phyloP scores from a whole-genome alignment of 2,797 vertebrate species.

The Sus cebifrons region DNA sequence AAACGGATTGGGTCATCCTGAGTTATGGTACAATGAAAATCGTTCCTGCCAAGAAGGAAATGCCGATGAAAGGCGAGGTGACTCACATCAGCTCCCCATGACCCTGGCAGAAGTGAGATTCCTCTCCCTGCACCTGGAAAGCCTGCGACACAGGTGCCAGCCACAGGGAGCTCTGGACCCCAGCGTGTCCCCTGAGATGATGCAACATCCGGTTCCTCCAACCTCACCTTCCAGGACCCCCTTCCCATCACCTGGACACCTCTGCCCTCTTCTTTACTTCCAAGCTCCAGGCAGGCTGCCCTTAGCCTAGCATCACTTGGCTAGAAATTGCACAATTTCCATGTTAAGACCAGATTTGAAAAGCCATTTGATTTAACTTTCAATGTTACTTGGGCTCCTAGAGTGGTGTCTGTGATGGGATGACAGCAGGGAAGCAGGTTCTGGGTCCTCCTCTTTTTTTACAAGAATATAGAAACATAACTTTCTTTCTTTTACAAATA shows the following conservation, averaged over 20 bases:
- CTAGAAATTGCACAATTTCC: background rate
- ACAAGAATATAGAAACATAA: fast-evolving
- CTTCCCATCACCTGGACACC: too few relatives aligned
- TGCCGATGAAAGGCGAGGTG: background rate
- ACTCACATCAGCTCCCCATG: background rate
- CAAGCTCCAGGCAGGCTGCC: background rate
- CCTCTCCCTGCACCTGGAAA: too few relatives aligned
- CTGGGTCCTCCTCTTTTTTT: background rate
- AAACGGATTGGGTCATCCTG: fast-evolving
- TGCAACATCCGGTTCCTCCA: fast-evolving
- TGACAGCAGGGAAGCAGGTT: too few relatives aligned
- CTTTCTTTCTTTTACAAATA: background rate
- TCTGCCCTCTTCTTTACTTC: background rate
- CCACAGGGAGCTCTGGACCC: background rate
- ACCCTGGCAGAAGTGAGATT: background rate
- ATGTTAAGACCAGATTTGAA: too few relatives aligned
- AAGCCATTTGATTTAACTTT: background rate
- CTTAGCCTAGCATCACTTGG: background rate
- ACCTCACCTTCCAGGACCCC: fast-evolving
- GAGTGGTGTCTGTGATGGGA: fast-evolving
- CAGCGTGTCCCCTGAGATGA: fast-evolving
- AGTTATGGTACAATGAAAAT: background rate
- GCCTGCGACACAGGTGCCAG: background rate
- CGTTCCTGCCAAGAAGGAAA: background rate
- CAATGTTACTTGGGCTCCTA: fast-evolving